Base-by-base conservation (phyloP, 2,797 vertebrate species). In the Ptychobarbus kaznakovi region DNA sequence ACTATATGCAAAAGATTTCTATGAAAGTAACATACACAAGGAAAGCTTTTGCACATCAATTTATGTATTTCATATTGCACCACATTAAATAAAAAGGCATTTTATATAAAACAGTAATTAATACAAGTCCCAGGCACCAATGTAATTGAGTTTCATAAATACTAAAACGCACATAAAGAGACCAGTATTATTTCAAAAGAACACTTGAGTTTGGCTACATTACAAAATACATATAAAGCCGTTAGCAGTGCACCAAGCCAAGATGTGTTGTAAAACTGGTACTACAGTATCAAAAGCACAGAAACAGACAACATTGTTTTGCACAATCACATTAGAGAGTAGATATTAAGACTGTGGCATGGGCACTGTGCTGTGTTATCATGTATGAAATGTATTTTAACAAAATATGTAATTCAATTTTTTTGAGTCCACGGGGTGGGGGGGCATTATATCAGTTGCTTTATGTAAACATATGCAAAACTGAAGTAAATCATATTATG, bases 11-110 rank as follows among this genome's bases (percentile, higher is more conserved):
- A 20, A 53, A 6, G 3, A 32, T 53, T 65, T 63, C n/a, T 40
- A 58, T 58, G 10, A 68, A 53, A 70, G 25, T 35, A 72, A 46
- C 32, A 38, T 68, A 63, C n/a, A 76, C 69, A 25, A 75, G 22
- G 3, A 69, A 75, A 40, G 22, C 6, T 28, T 42, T 32, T 70
- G 13, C 46, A 80, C 63, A 68, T 79, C 80, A 51, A 32, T 25
- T 51, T 85, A 76, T 87, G 44, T 76, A 85, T 89, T 79, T 86
- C 74, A 89, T 89, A 88, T 84, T 87, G 84, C 88, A 90, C 86
- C 88, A 90, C 83, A 87, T 61, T 72, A 87, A 85, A 88, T 84
- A 86, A 87, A 81, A 78, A 85, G 69, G 68, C 73, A 80, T 88
- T 73, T 82, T 66, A 72, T 86, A 87, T 81, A 88, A 86, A 90